Evolutionary conservation across 2,888 invertebrate genomes (phyloP), one percentile per base, ranked within the genome.

Genomic region (Leucophenga montana): DNA sequence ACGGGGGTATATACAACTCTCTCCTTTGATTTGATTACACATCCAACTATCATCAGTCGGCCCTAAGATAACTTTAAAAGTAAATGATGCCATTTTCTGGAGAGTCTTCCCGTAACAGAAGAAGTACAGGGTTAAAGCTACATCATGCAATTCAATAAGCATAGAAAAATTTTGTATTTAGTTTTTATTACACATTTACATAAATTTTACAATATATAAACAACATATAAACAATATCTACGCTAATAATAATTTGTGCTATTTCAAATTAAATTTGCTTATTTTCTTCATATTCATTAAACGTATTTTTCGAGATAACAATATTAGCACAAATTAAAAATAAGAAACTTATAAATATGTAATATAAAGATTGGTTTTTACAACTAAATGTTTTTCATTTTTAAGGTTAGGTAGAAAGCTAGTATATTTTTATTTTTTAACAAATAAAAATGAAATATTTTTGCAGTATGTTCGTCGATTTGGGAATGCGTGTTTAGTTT

Each of bases 151-250:
- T n/a, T n/a, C n/a, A n/a, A n/a, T n/a, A n/a, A n/a, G n/a, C n/a
- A n/a, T n/a, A n/a, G n/a, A n/a, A n/a, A 22, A 13, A 39, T 50
- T 44, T 62, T 39, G 16, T 39, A 39, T 53, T 20, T 62, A 39
- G 3, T 16, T 27, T 80, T 83, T 82, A 80, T 80, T 80, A 82
- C 84, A 80, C 84, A 80, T 80, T 76, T 66, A 78, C 70, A 71
- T 77, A 65, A 70, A 69, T 78, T 75, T 80, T 71, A 53, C 70
- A 82, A 78, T 77, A 71, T 22, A 20, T 16, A 39, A 14, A 18
- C 18, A 61, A 61, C 61, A 61, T 61, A 39, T 61, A 39, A 61
- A 61, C 39, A 61, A 39, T 61, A 33, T 54, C 33, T 27, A 39
- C 16, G 39, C 61, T 27, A 44, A 61, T 9, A 33, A 16, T 61